phyloP scores from a whole-genome alignment of 2,888 invertebrate genomes.

The Conchocele bisecta region DNA sequence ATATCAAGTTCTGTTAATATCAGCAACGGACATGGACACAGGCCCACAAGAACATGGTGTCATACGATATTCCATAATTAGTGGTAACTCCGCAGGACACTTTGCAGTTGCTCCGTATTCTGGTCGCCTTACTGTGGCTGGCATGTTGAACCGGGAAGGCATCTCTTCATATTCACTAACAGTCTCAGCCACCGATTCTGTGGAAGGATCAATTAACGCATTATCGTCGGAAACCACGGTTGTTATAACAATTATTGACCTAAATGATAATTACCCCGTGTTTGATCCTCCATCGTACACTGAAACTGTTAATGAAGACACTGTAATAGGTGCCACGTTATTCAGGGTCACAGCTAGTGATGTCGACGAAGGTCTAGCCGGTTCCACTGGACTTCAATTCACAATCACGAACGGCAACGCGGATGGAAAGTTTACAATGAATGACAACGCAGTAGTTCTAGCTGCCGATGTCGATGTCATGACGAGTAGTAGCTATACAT shows the following conservation, averaged over 20 bases:
- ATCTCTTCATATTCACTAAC: constrained; percentile 61
- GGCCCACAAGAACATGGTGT: constrained; percentile 66
- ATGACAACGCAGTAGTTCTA: constrained; percentile 51
- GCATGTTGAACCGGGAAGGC: constrained; percentile 71
- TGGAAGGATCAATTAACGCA: constrained; percentile 44
- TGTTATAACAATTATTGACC: constrained; percentile 95
- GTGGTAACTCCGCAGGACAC: constrained; percentile 58
- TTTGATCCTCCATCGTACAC: constrained; percentile 96
- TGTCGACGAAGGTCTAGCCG: constrained; percentile 62
- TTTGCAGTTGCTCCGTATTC: constrained; percentile 66
- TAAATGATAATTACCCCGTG: constrained; percentile 96
- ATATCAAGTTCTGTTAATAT: constrained; percentile 42
- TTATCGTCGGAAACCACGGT: constrained; percentile 85
- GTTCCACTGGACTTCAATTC: constrained; percentile 55
- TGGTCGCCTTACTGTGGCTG: constrained; percentile 62
- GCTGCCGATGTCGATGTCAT: constrained; percentile 68
- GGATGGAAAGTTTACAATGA: constrained; percentile 56
- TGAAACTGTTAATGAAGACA: constrained; percentile 94
- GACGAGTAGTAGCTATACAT: constrained; percentile 54
- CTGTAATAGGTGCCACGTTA: constrained; percentile 77
- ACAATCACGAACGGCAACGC: constrained; percentile 65
- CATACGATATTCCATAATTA: constrained; percentile 60
- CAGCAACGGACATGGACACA: constrained; percentile 58
- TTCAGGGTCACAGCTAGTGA: constrained; percentile 53
- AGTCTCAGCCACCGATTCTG: constrained; percentile 61